Conservation (phyloP, 2,888 invertebrate genomes). For the Chouioia cunea region DNA sequence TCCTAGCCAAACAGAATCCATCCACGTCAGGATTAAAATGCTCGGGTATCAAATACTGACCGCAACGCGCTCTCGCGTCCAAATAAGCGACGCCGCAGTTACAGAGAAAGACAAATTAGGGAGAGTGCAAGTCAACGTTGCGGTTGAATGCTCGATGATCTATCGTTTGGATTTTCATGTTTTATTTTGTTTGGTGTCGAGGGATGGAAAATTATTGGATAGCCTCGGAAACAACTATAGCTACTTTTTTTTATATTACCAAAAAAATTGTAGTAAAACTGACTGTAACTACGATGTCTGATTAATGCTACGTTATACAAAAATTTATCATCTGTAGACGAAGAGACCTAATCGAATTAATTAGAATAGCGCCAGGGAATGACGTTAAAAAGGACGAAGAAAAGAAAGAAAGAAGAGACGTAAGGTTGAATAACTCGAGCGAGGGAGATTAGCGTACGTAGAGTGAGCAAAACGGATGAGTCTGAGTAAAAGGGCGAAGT, state of each 20-base stretch:
- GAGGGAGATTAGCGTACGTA: neutral
- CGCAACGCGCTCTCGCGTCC: constrained; percentile 5
- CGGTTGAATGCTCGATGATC: too few relatives aligned
- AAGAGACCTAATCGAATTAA: neutral
- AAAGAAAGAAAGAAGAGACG: constrained; percentile 1
- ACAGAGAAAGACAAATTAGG: constrained; percentile 43
- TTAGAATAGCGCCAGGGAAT: neutral
- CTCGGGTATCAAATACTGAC: constrained; percentile 63
- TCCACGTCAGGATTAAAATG: constrained; percentile 69
- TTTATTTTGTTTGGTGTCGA: constrained; percentile 6
- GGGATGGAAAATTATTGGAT: neutral
- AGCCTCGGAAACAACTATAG: too few relatives aligned
- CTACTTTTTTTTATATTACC: too few relatives aligned
- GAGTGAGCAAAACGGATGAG: constrained; percentile 40
- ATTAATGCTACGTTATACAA: too few relatives aligned
- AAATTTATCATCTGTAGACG: too few relatives aligned
- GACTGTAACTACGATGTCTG: too few relatives aligned
- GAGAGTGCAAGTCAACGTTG: constrained; percentile 43
- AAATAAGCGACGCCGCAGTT: neutral
- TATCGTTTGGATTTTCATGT: neutral
- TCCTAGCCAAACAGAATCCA: constrained; percentile 66
- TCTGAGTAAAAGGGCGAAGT: constrained; percentile 43
- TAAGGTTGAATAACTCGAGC: constrained; percentile 6
- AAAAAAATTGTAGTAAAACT: too few relatives aligned
- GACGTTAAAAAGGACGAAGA: neutral